A percentile compares a stretch with the other conserved stretches of the same genome.
Conservation (phyloP, 2,113 vertebrate species). For the Asarcornis scutulata region DNA sequence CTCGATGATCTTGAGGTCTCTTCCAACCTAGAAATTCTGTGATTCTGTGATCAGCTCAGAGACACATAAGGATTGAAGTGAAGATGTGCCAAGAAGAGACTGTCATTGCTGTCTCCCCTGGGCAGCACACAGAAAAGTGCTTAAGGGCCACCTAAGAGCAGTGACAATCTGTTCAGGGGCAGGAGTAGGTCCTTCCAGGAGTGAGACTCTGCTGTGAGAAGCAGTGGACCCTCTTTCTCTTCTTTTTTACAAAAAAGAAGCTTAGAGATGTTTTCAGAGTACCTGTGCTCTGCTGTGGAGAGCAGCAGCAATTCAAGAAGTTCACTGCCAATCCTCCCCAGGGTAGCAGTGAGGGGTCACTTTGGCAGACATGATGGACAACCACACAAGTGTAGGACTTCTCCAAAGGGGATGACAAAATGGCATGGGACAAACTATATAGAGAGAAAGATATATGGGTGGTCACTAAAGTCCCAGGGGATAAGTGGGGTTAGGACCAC, state of each 20-base stretch:
- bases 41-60: neutral
- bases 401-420: neutral
- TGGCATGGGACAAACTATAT: neutral
- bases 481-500: neutral
- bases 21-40: no score
- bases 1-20: no score
- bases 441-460: neutral
- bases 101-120: accelerated
- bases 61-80: neutral
- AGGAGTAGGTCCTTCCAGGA: neutral
- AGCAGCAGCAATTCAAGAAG: neutral
- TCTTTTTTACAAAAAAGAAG: neutral
- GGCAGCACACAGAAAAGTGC: neutral
- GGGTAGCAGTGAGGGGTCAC: accelerated
- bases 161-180: neutral
- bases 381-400: neutral
- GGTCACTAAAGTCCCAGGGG: neutral
- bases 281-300: neutral
- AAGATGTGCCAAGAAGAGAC: neutral
- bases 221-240: neutral
- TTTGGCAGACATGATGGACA: neutral
- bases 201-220: accelerated
- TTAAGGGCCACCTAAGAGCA: neutral
- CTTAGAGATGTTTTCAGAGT: neutral
- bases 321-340: neutral